phyloP scores from a whole-genome alignment of 2,797 vertebrate species.

The Zalophus californianus region DNA sequence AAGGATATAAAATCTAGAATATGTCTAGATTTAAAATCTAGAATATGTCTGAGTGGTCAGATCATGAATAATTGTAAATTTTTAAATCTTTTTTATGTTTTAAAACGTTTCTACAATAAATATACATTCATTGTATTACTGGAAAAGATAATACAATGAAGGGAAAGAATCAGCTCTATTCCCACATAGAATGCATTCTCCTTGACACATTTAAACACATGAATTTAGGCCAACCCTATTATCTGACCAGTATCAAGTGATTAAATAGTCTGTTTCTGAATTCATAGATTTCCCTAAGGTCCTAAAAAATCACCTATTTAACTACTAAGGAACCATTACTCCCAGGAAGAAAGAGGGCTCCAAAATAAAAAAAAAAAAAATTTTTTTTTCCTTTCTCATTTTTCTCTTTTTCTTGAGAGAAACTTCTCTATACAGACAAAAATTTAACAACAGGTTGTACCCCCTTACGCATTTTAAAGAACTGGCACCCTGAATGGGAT shows the following conservation, averaged over 20 bases:
- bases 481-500: neutral
- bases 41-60: neutral
- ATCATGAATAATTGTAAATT: slow-evolving; percentile 1
- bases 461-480: slow-evolving; percentile 30
- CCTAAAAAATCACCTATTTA: slow-evolving; percentile 36
- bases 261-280: slow-evolving; percentile 39
- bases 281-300: slow-evolving; percentile 51
- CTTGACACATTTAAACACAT: slow-evolving; percentile 63
- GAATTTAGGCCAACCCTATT: slow-evolving; percentile 63
- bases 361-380: neutral
- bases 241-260: slow-evolving; percentile 28
- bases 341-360: neutral
- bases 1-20: slow-evolving; percentile 17
- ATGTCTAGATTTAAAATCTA: slow-evolving; percentile 16
- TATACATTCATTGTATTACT: neutral
- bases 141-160: neutral
- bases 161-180: neutral
- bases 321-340: neutral
- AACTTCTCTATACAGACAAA: neutral
- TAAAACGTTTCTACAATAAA: slow-evolving; percentile 26
- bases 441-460: slow-evolving; percentile 17
- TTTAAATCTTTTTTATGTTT: slow-evolving; percentile 35
- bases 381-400: neutral
- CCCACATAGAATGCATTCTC: slow-evolving; percentile 28
- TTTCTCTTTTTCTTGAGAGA: neutral